Percentiles rank a stretch among this genome's conserved stretches.
Evolutionary conservation across 2,113 vertebrate species (phyloP).

Genomic region (Cinclus cinclus): DNA sequence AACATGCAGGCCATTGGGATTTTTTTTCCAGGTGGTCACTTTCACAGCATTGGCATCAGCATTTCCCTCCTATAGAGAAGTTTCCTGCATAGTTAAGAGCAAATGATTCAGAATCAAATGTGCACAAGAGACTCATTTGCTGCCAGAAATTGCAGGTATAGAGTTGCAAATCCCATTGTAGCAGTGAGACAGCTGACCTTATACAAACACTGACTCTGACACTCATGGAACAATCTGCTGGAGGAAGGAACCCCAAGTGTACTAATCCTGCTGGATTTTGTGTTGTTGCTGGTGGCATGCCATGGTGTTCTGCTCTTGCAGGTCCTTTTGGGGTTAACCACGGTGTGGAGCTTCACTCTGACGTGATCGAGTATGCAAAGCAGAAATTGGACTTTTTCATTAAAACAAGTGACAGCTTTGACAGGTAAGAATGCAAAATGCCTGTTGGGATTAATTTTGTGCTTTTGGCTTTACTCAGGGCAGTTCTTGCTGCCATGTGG

Average conservation of each 20-base stretch:
- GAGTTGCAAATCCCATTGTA: not conserved
- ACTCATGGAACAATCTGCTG: not conserved
- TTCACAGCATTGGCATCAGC: not conserved
- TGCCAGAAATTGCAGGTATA: not conserved
- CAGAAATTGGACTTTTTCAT: constrained; percentile 95
- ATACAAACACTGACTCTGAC: not conserved
- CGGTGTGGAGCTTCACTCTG: constrained; percentile 90
- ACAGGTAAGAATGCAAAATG: constrained; percentile 80
- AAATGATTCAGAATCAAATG: not conserved
- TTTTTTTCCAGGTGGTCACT: not conserved
- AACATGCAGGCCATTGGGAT: not conserved
- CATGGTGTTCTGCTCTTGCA: constrained; percentile 33
- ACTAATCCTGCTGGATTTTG: not conserved
- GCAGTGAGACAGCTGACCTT: not conserved
- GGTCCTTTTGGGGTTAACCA: constrained; percentile 96
- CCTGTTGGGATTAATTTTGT: not conserved
- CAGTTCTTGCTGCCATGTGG: not conserved
- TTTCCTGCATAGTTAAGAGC: not conserved
- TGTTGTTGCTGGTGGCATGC: not conserved
- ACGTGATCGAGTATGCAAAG: constrained; percentile 93
- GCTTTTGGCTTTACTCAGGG: not conserved
- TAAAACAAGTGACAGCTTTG: constrained; percentile 95
- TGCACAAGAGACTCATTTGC: not conserved
- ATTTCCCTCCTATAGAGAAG: not conserved
- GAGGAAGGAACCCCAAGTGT: not conserved